Evolutionary conservation across 2,797 vertebrate species (phyloP).

Genomic region (Momotus momota): DNA sequence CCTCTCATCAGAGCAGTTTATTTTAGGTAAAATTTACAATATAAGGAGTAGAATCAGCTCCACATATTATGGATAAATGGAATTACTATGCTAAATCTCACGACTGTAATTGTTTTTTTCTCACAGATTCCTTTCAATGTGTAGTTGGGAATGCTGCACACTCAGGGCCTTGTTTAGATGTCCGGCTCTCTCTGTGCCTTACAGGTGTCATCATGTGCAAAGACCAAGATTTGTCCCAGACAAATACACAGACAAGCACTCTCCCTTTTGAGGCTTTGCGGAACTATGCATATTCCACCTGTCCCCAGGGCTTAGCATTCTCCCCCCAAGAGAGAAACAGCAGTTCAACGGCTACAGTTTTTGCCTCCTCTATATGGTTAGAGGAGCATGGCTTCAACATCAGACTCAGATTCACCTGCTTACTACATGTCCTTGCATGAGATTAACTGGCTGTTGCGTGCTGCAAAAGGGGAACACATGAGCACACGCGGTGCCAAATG

Average conservation of each 20-base stretch:
- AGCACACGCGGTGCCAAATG: not conserved
- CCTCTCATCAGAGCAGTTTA: not conserved
- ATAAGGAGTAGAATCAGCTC: not conserved
- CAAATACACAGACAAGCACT: accelerated
- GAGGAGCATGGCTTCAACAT: accelerated
- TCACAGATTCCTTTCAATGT: not conserved
- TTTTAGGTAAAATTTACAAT: not conserved
- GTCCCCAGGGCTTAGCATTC: not conserved
- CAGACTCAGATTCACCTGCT: not conserved
- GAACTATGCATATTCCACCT: not conserved
- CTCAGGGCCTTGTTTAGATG: not conserved
- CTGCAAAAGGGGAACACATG: not conserved
- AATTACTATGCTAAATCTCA: not conserved
- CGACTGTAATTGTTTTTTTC: not conserved
- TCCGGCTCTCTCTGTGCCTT: not conserved
- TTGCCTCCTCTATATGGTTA: no score
- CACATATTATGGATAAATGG: not conserved
- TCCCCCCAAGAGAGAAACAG: not conserved
- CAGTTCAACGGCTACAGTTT: not conserved
- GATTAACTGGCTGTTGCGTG: not conserved
- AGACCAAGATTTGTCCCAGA: not conserved
- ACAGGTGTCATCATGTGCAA: accelerated
- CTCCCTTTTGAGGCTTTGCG: not conserved
- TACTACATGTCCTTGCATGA: no score
- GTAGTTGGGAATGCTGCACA: accelerated